These are phyloP conservation scores for Zygogramma bicolorata DNA, from an alignment of 2,888 invertebrate genomes.

Conservation along the genomic window DNA sequence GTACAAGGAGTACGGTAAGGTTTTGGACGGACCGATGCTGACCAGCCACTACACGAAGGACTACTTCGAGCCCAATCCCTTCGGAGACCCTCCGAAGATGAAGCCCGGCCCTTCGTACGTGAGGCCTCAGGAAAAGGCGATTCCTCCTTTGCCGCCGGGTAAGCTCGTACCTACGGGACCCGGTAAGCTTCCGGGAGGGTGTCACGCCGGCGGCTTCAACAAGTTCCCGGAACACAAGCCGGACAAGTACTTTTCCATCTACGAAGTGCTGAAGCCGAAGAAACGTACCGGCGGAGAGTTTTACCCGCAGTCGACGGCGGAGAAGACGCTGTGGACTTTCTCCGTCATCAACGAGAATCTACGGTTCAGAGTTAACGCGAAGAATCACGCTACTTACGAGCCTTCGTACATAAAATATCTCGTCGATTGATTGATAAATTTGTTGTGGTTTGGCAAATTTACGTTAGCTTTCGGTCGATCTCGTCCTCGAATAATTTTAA, in stretches of 20 bases:
- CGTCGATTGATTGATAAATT: conserved; percentile 4
- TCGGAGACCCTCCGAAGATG: conserved; percentile 51
- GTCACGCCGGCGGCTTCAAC: conserved; percentile 56
- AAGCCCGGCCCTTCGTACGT: conserved; percentile 57
- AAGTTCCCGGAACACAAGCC: conserved; percentile 53
- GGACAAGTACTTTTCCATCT: conserved; percentile 47
- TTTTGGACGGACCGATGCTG: conserved; percentile 55
- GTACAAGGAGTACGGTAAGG: conserved; percentile 52
- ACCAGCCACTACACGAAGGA: conserved; percentile 55
- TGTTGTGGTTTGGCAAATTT: neutral
- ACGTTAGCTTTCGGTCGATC: neutral
- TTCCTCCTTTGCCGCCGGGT: conserved; percentile 47
- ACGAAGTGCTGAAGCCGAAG: conserved; percentile 43
- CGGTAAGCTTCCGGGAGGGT: conserved; percentile 58
- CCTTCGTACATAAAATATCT: conserved; percentile 54
- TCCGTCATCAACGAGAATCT: conserved; percentile 54
- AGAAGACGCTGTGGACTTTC: conserved; percentile 50
- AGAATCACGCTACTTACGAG: conserved; percentile 45
- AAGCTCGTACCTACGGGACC: conserved; percentile 61
- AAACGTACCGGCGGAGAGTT: conserved; percentile 44
- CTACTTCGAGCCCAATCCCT: conserved; percentile 66
- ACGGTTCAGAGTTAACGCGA: conserved; percentile 51
- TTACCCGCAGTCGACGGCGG: conserved; percentile 50
- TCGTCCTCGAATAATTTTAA: neutral
- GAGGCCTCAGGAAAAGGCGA: conserved; percentile 49